A percentile compares a stretch with the other conserved stretches of the same genome.
Evolutionary conservation across 2,888 invertebrate species (phyloP).

Genomic region (Limulus polyphemus): DNA sequence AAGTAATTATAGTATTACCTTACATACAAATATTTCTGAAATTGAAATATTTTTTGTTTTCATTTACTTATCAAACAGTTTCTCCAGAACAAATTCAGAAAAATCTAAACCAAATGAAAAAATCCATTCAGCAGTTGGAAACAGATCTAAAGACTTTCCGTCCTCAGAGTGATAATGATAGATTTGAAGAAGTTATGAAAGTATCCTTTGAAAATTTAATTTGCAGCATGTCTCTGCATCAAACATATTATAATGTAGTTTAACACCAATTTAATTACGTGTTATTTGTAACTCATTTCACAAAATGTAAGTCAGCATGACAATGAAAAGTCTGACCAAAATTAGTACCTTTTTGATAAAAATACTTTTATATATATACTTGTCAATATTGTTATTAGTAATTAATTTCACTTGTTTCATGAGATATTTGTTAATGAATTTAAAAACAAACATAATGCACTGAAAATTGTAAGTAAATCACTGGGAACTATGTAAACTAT

Average conservation of each 20-base stretch:
- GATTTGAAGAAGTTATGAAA: conserved; percentile 74
- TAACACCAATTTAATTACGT: neutral
- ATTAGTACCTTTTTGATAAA: too few species aligned
- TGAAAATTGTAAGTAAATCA: too few species aligned
- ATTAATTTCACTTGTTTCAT: too few species aligned
- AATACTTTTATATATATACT: too few species aligned
- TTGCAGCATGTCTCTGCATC: neutral
- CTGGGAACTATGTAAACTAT: too few species aligned
- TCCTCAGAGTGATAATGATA: conserved; percentile 57
- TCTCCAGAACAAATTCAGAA: conserved; percentile 40
- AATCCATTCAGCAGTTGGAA: conserved; percentile 72
- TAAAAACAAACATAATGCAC: too few species aligned
- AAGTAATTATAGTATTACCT: too few species aligned
- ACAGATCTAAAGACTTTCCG: conserved; percentile 77
- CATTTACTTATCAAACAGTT: conserved; percentile 31
- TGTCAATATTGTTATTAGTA: too few species aligned
- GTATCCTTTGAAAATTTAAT: conserved; percentile 48
- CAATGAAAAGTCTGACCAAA: too few species aligned
- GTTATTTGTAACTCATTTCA: too few species aligned
- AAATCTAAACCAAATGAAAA: conserved; percentile 33
- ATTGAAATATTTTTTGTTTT: conserved; percentile 7
- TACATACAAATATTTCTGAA: neutral
- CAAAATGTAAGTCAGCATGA: too few species aligned
- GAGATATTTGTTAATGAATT: too few species aligned
- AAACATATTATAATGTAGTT: neutral